Conservation (phyloP, 2,888 invertebrate species). For the Gnatocerus cornutus region DNA sequence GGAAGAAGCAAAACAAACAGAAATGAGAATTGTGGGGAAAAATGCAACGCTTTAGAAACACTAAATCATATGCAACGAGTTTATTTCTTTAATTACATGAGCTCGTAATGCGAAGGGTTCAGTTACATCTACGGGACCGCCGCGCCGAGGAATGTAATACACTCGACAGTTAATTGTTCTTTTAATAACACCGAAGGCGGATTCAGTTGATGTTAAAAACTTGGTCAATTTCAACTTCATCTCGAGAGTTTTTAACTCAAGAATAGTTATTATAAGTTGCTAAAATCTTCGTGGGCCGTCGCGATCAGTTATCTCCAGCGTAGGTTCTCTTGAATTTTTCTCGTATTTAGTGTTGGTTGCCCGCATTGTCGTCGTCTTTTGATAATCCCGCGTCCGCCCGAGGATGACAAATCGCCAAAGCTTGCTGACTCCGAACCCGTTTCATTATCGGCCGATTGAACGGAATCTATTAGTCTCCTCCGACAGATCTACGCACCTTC, state of each 20-base stretch:
- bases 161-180: slow-evolving; percentile 4
- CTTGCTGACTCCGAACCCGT: slow-evolving; percentile 55
- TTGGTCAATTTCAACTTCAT: no score
- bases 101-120: background rate
- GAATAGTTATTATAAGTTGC: no score
- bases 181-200: background rate
- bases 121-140: background rate
- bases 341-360: slow-evolving; percentile 3
- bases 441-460: slow-evolving; percentile 56
- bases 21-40: background rate
- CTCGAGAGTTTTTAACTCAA: no score
- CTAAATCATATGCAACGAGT: slow-evolving; percentile 1
- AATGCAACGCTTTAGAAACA: background rate
- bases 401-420: slow-evolving; percentile 60
- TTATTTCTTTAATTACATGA: background rate
- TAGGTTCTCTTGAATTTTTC: slow-evolving; percentile 7
- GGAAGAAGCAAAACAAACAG: slow-evolving; percentile 4
- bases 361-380: slow-evolving; percentile 20
- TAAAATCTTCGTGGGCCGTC: background rate
- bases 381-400: slow-evolving; percentile 14
- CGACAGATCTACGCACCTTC: slow-evolving; percentile 40
- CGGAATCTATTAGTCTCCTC: slow-evolving; percentile 53
- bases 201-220: no score
- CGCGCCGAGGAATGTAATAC: background rate
- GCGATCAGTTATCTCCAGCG: background rate